These are phyloP conservation scores for Melieria crassipennis DNA, from an alignment of 2,888 invertebrate species.

Conservation along the genomic window DNA sequence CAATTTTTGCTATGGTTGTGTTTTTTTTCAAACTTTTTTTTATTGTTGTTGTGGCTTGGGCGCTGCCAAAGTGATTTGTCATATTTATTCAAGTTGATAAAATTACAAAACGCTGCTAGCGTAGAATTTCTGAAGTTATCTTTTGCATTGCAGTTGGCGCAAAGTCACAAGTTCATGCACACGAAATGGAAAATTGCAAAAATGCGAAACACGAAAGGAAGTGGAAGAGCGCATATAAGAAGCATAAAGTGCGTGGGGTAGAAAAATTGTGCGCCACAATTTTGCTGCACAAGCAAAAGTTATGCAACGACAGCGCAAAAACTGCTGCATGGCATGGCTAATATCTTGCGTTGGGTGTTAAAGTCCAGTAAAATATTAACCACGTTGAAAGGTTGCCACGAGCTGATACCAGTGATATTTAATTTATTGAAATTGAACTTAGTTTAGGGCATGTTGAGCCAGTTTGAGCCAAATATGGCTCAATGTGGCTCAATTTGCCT, in stretches of 20 bases:
- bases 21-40: slow-evolving; percentile 36
- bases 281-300: too few species aligned
- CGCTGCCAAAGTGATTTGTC: slow-evolving; percentile 57
- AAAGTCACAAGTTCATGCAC: slow-evolving; percentile 1
- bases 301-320: too few species aligned
- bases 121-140: slow-evolving; percentile 36
- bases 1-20: neutral
- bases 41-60: slow-evolving; percentile 36
- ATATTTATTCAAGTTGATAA: slow-evolving; percentile 60
- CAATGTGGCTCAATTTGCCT: slow-evolving; percentile 6
- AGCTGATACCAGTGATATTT: neutral
- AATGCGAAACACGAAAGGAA: too few species aligned
- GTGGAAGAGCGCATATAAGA: too few species aligned
- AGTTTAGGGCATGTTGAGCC: neutral
- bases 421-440: neutral
- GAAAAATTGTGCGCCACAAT: too few species aligned
- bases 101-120: slow-evolving; percentile 53
- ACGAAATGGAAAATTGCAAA: neutral
- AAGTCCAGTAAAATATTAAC: neutral
- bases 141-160: slow-evolving; percentile 22
- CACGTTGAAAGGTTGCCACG: neutral
- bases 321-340: neutral
- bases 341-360: neutral
- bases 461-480: slow-evolving; percentile 1
- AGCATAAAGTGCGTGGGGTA: too few species aligned